Evolutionary conservation across 1,140 invertebrate genomes (phyloP), one percentile per base, ranked within the genome.

Genomic region (Lasioglossum albipes): DNA sequence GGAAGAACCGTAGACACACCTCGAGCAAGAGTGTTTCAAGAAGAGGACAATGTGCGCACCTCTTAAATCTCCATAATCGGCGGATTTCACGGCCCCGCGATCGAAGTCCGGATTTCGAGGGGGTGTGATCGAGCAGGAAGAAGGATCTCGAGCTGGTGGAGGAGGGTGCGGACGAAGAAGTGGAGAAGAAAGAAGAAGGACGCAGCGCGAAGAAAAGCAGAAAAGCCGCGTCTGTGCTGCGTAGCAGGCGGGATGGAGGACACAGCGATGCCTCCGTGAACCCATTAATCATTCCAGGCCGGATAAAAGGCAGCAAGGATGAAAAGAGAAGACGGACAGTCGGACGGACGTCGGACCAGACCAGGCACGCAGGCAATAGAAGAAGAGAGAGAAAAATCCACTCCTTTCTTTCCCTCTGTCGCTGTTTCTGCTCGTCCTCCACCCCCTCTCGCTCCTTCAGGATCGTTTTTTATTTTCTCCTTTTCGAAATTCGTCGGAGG

Each of bases 201-300:
- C 86, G 74, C 61, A 65, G 65, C 65, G 84, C 73, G 85, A 86
- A 83, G 81, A 76, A 88, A 85, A 87, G 64, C 72, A 85, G 84
- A 85, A 89, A 88, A 87, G 66, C 81, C 72, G 69, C 45, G 75
- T 75, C 78, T 76, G 62, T 22, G 68, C 61, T 41, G 73, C 61
- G 73, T 74, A 69, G 69, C 22, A 54, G 71, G 68, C 74, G 78
- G 52, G 52, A 42, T 59, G 61, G 70, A 70, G 54, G 75, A 78
- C 36, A 36, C 80, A 82, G 67, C 85, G 82, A 71, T 88, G 86
- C 87, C 87, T 87, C 83, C 80, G 84, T 88, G 89, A 89, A 89
- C 87, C 87, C 89, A 90, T 90, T 90, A 90, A 90, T 90, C 89
- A 90, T 90, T 86, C 78, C 79, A 42, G 82, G 74, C 78, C 83